Evolutionary conservation across 2,113 vertebrate species (phyloP), one percentile per base, ranked within the genome.

Genomic region (Junco hyemalis): DNA sequence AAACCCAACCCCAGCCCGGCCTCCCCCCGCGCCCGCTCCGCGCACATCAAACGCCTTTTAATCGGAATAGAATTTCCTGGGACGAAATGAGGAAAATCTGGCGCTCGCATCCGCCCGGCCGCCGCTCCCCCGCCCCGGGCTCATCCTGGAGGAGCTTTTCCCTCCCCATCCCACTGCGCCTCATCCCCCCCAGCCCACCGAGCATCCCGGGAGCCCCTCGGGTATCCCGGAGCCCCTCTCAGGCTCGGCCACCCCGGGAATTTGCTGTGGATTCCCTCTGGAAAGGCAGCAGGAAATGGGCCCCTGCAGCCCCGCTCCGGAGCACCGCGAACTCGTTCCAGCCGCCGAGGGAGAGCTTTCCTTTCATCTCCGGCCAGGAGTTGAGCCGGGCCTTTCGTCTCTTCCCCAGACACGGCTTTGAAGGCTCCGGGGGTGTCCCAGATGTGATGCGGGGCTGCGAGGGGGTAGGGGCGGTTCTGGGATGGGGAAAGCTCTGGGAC

Each of bases 21-120:
- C 66, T 31, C 50, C 25, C 64, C 36, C 60, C 12, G 8, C 54
- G 8, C 54, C 31, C 12, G 25, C 85, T 50, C 80, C 92, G 31
- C 1, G 11, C 38, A 96, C 63, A 96, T 97, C 96, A 96, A 97
- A 96, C 54, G 26, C 59, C 42, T 24, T 80, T 86, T 90, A 93
- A 95, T 93, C 95, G 44, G 56, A 92, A 94, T 74, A 91, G 96
- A 95, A 96, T 96, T 97, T 96, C 96, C 96, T 96, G 61, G 79
- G 87, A 72, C 77, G 12, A 96, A 97, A 96, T 95, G 95, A 96
- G 91, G 70, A 96, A 92, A 95, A 91, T 95, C 89, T 96, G 96
- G 40, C 33, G 19, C 92, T 94, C 50, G 16, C 88, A 69, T 78
- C 94, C 48, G 61, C 91, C 86, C 54, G 7, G 42, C 59, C 22